Evolutionary conservation across 2,797 vertebrate genomes (phyloP).

Genomic region (Craterocephalus amniculus): DNA sequence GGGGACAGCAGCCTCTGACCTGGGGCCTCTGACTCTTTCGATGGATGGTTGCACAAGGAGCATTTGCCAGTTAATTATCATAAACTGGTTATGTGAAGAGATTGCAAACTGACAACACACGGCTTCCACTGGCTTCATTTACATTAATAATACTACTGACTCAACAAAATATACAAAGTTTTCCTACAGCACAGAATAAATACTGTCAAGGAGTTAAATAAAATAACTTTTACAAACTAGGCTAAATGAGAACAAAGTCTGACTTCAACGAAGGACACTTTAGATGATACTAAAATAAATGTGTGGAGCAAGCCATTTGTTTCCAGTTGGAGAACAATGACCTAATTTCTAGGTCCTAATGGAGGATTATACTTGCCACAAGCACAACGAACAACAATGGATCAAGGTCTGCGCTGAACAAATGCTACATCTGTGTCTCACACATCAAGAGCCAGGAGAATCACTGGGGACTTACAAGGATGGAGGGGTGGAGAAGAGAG

Average conservation of each 20-base stretch:
- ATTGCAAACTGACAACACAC: background rate
- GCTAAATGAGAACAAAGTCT: constrained; percentile 38
- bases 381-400: constrained; percentile 71
- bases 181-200: background rate
- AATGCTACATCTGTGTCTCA: constrained; percentile 58
- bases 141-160: background rate
- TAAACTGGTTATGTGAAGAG: constrained; percentile 5
- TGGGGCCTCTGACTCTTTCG: constrained; percentile 22
- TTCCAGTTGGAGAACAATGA: constrained; percentile 65
- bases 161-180: constrained; percentile 12
- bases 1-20: constrained; percentile 23
- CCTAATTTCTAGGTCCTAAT: constrained; percentile 68
- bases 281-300: constrained; percentile 54
- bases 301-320: constrained; percentile 51
- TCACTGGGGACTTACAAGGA: constrained; percentile 54
- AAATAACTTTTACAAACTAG: constrained; percentile 37
- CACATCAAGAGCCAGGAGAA: constrained; percentile 64
- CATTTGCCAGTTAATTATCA: background rate
- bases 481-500: constrained; percentile 18
- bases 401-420: constrained; percentile 65
- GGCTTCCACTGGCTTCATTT: constrained; percentile 7
- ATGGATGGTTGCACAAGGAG: constrained; percentile 3
- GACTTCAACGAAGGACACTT: constrained; percentile 44
- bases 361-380: constrained; percentile 63
- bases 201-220: constrained; percentile 8